These are phyloP conservation scores for Oligia latruncula DNA, from an alignment of 2,888 invertebrate species.

Conservation along the genomic window DNA sequence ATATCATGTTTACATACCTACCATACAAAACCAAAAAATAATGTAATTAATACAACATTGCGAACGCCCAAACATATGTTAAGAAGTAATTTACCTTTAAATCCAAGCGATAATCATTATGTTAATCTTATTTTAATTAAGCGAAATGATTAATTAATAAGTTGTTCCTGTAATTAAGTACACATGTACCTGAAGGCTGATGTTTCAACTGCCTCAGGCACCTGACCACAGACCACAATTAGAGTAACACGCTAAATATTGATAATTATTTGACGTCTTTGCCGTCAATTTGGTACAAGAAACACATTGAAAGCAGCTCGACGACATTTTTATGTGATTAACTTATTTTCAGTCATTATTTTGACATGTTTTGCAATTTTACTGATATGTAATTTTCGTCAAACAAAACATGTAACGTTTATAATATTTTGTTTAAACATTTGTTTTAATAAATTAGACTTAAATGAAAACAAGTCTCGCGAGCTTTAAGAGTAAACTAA, in stretches of 20 bases:
- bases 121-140: slow-evolving; percentile 65
- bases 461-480: slow-evolving; percentile 32
- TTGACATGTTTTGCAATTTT: slow-evolving; percentile 26
- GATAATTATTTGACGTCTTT: slow-evolving; percentile 74
- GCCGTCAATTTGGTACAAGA: slow-evolving; percentile 66
- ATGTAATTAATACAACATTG: slow-evolving; percentile 56
- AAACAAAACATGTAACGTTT: slow-evolving; percentile 12
- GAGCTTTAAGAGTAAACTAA: slow-evolving; percentile 28
- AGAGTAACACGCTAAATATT: slow-evolving; percentile 79
- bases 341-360: slow-evolving; percentile 62
- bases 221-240: slow-evolving; percentile 70
- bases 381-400: slow-evolving; percentile 11
- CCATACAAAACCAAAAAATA: slow-evolving; percentile 43
- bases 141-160: slow-evolving; percentile 66
- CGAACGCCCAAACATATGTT: slow-evolving; percentile 56
- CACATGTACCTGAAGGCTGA: slow-evolving; percentile 60
- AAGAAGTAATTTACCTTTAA: slow-evolving; percentile 54
- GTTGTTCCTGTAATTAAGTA: slow-evolving; percentile 61
- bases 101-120: slow-evolving; percentile 57
- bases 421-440: slow-evolving; percentile 15
- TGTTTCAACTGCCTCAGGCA: slow-evolving; percentile 67
- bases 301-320: slow-evolving; percentile 66
- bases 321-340: slow-evolving; percentile 63
- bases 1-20: slow-evolving; percentile 32
- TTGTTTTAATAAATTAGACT: slow-evolving; percentile 13